Base-by-base conservation (phyloP, 2,888 invertebrate genomes). In the Eucera pruinosa region DNA sequence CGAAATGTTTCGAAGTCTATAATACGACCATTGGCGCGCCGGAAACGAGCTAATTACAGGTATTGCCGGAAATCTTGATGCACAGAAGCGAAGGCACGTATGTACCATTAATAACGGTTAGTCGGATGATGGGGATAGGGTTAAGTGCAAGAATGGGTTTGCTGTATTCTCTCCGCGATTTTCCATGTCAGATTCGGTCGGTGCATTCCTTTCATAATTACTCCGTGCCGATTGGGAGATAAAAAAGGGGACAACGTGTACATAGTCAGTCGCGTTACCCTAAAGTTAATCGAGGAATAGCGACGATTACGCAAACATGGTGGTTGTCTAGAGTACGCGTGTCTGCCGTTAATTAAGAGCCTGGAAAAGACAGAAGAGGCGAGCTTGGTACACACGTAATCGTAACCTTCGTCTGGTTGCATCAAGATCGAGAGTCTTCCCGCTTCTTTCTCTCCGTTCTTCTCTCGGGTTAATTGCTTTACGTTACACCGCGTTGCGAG, bases 281-380 rank as follows among this genome's bases (percentile, higher is more conserved):
- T 45, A 74, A 70, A 54, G 64, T 58, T 57, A 18, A 13, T 7
- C 18, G 45, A 33, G 27, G 25, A n/a, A 18, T 15, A 48, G 33
- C 30, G 23, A 36, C 11, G 25, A 7, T 80, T 68, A 54, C 65
- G 78, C 62, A 71, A 72, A 45, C 58, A 5, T 33, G 9, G 47
- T 36, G 62, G 27, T 39, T 30, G 65, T 47, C n/a, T n/a, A 33
- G 47, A 47, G 54, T 1, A 41, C 67, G 69, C 58, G 66, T 70
- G 86, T 84, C 77, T 80, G 81, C 78, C 80, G 83, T 86, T 84
- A 86, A 86, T 86, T 84, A 84, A 84, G 82, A 70, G 72, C 66
- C 71, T 71, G 82, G 78, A 82, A 81, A 81, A 81, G 79, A 81
- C 72, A 78, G 77, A 79, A 36, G 73, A 66, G 55, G 58, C 27